Base-by-base conservation (phyloP, 2,888 invertebrate genomes). In the Cabera pusaria region DNA sequence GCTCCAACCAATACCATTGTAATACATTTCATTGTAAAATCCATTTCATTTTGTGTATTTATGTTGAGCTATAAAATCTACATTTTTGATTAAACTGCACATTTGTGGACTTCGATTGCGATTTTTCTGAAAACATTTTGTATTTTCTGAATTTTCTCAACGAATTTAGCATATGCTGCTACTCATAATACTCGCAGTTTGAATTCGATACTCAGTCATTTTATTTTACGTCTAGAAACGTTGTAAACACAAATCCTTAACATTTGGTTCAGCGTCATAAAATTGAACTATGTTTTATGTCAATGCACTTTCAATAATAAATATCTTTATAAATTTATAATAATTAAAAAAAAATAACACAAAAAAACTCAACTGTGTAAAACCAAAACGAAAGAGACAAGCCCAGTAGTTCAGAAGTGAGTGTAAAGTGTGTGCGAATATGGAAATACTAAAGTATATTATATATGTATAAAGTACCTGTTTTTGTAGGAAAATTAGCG, bases 131-230 rank as follows among this genome's bases (percentile, higher is more conserved):
- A 52, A 28, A 27, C 9, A 11, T 27, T 12, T 39, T 27, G 23
- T 37, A 21, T 32, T 20, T 56, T 59, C 46, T 49, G 17, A 55
- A 60, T 55, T 47, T 44, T 51, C 46, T 49, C 17, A 55, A 60
- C 55, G 46, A 44, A 50, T 46, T 53, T 31, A 38, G 29, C 64
- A 61, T 59, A 56, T 64, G 66, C 42, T 51, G 50, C 55, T 55
- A 48, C 44, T 48, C 39, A 49, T 26, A 44, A 29, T 32, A 48
- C 38, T 53, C 14, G 4, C 14, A 19, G 3, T 19, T 19, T 14
- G 21, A 24, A 14, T 54, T 46, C 38, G 48, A 53, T 54, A 45
- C 32, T 46, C 35, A 34, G 31, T 41, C 39, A 52, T 60, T 64
- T 57, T 46, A 53, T 60, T 61, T 52, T 49, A 56, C 37, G 49